These are phyloP conservation scores for Lysiphlebus fabarum DNA, from an alignment of 1,140 invertebrate genomes.

Conservation along the genomic window DNA sequence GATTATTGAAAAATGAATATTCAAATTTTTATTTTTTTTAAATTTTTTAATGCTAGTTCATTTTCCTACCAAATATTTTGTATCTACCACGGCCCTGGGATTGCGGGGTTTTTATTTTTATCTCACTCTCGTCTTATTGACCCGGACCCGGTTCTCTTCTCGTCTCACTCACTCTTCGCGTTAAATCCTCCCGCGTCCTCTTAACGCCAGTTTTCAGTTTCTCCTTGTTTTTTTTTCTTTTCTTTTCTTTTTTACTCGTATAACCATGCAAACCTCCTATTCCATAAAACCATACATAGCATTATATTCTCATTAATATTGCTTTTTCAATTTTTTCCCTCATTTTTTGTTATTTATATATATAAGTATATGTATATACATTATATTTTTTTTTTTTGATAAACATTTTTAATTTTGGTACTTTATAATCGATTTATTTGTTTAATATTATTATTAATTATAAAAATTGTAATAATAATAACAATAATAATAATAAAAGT, in stretches of 20 bases:
- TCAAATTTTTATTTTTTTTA: no score
- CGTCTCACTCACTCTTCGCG: constrained; percentile 43
- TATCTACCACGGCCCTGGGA: constrained; percentile 47
- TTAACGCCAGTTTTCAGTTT: not conserved
- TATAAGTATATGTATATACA: no score
- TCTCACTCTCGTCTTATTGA: constrained; percentile 54
- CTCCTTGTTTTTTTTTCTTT: constrained; percentile 15
- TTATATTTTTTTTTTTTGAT: no score
- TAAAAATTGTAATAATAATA: no score
- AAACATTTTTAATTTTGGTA: no score
- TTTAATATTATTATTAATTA: no score
- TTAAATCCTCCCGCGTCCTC: constrained; percentile 30
- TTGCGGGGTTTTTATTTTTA: constrained; percentile 46
- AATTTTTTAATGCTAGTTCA: not conserved
- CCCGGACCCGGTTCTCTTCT: constrained; percentile 52
- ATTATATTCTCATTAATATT: constrained; percentile 3
- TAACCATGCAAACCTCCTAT: constrained; percentile 2
- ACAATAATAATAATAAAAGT: no score
- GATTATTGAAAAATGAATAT: no score
- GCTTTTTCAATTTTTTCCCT: constrained; percentile 1
- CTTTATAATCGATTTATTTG: no score
- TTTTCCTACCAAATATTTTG: constrained; percentile 1
- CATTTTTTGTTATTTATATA: not conserved
- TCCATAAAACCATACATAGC: constrained; percentile 10
- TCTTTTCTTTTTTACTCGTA: constrained; percentile 2